Evolutionary conservation across 2,797 vertebrate species (phyloP).

Genomic region (Sphenodon punctatus): DNA sequence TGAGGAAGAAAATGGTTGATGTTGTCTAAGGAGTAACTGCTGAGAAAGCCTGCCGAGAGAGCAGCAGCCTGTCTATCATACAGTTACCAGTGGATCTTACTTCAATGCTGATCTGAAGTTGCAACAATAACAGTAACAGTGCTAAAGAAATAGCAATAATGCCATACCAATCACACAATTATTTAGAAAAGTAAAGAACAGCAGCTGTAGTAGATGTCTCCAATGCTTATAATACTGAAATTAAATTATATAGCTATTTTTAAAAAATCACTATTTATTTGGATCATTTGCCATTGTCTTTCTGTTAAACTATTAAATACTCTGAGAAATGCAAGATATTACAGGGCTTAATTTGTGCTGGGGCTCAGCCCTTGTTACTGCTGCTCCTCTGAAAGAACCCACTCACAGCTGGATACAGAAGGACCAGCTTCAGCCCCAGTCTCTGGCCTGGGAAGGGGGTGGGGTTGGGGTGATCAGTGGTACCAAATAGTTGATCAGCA

Average conservation of each 20-base stretch:
- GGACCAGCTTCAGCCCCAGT: too few species aligned
- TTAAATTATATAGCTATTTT: background rate
- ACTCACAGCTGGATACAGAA: too few species aligned
- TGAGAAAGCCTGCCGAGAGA: fast-evolving
- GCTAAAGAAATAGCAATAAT: background rate
- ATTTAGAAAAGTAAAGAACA: background rate
- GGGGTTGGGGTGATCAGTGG: too few species aligned
- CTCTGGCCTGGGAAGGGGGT: too few species aligned
- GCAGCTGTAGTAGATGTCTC: background rate
- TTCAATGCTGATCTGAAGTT: background rate
- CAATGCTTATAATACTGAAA: background rate
- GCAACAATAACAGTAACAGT: background rate
- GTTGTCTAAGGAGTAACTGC: background rate
- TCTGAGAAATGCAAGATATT: fast-evolving
- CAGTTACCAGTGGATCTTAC: background rate
- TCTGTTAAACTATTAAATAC: background rate
- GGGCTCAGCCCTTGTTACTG: too few species aligned
- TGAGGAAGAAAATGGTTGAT: fast-evolving
- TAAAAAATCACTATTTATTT: background rate
- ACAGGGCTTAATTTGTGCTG: too few species aligned
- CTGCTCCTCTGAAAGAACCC: too few species aligned
- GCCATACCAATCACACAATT: background rate
- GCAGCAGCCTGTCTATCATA: fast-evolving
- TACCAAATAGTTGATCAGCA: too few species aligned
- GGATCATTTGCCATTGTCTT: background rate